Conservation (phyloP, 2,113 vertebrate genomes). For the Lichenostomus cassidix region DNA sequence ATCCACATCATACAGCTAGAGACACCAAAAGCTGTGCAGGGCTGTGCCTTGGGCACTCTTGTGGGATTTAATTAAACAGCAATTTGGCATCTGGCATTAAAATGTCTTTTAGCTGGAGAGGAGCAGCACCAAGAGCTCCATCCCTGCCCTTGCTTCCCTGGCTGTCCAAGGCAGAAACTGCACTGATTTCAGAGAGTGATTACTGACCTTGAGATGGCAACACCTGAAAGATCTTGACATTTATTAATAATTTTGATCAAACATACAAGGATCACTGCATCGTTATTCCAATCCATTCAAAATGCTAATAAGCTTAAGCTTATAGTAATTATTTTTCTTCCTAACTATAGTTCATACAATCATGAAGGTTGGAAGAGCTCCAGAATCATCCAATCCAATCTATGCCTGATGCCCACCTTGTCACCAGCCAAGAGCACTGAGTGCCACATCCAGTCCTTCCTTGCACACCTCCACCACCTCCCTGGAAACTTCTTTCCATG, state of each 20-base stretch:
- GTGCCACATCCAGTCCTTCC: rapidly evolving
- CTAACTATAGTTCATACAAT: background rate
- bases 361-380: background rate
- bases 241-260: background rate
- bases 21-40: background rate
- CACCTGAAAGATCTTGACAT: background rate
- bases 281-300: background rate
- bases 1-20: constrained; percentile 10
- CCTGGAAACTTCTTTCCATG: background rate
- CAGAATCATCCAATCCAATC: background rate
- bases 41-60: background rate
- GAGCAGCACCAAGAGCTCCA: background rate
- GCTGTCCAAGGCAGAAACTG: background rate
- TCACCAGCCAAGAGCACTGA: background rate
- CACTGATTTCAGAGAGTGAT: background rate
- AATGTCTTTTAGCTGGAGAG: background rate
- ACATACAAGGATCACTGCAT: background rate
- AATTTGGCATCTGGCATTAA: background rate
- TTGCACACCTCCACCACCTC: background rate
- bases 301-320: background rate
- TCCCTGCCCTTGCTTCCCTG: background rate
- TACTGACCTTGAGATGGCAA: background rate
- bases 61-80: background rate
- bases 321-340: background rate
- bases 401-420: background rate